A percentile compares a stretch with the other conserved stretches of the same genome.
phyloP scores from a whole-genome alignment of 2,797 vertebrate species.

The Macroramphosus scolopax region DNA sequence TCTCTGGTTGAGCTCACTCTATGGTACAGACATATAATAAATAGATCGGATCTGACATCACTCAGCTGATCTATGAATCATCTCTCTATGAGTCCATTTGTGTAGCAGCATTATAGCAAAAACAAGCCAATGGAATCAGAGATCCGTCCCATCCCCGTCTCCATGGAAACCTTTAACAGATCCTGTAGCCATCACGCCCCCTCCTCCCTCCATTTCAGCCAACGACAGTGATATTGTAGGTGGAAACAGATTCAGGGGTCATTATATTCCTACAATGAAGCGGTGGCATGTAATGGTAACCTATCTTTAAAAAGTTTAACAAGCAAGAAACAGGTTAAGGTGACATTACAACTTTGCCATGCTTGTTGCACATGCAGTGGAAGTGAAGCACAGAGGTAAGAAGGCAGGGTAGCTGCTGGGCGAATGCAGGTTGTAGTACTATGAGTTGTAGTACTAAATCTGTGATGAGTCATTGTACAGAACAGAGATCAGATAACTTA shows the following conservation, averaged over 20 bases:
- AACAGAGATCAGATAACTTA: conserved; percentile 13
- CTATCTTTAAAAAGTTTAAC: conserved; percentile 48
- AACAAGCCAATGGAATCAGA: conserved; percentile 75
- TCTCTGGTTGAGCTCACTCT: conserved; percentile 84
- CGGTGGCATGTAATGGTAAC: conserved; percentile 70
- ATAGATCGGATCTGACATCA: conserved; percentile 89
- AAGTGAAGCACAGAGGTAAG: conserved; percentile 65
- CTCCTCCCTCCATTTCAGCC: conserved; percentile 43
- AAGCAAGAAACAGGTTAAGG: conserved; percentile 69
- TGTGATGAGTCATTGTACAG: conserved; percentile 31
- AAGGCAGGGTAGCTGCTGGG: conserved; percentile 52
- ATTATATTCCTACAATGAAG: conserved; percentile 63
- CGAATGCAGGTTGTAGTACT: conserved; percentile 32
- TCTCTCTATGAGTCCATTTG: conserved; percentile 86
- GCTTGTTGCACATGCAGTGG: conserved; percentile 73
- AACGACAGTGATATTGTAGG: conserved; percentile 72
- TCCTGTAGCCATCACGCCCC: conserved; percentile 48
- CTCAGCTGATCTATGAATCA: conserved; percentile 92
- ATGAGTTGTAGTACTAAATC: conserved; percentile 36
- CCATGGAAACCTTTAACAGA: conserved; percentile 69
- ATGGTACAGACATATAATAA: conserved; percentile 98
- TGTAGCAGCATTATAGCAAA: conserved; percentile 92
- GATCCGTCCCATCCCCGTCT: conserved; percentile 50
- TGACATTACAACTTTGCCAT: conserved; percentile 66
- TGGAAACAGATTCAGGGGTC: conserved; percentile 71